A percentile compares a stretch with the other conserved stretches of the same genome.
phyloP scores from a whole-genome alignment of 2,113 vertebrate genomes.

The Emydura subglobosa region DNA sequence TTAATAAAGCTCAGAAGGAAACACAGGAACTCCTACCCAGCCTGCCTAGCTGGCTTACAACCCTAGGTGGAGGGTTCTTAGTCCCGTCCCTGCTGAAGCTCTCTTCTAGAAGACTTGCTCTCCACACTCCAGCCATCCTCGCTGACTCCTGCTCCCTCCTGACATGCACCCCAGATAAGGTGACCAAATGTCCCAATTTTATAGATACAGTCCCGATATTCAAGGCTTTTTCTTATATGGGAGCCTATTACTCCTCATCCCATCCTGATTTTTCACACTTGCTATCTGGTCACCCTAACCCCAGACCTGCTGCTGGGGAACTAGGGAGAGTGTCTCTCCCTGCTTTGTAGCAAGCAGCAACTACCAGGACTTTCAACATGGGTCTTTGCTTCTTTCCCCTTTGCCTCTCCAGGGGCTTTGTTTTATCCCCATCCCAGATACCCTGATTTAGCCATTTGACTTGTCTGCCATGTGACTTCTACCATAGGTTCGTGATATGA shows the following conservation, averaged over 20 bases:
- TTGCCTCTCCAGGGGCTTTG: neutral
- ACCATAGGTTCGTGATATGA: neutral
- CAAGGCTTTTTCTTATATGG: no score
- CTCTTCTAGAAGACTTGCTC: neutral
- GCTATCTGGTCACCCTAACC: no score
- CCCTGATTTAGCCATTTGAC: neutral
- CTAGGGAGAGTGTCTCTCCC: neutral
- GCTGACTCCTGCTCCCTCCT: neutral
- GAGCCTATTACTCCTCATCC: no score
- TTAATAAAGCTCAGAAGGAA: neutral
- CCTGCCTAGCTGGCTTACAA: neutral
- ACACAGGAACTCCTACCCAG: neutral
- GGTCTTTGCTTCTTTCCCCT: neutral
- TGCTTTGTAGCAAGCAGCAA: neutral
- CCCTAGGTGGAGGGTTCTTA: neutral
- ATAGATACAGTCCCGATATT: no score
- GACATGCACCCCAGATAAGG: no score
- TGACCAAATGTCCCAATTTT: no score
- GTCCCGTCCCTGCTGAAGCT: neutral
- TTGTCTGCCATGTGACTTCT: neutral
- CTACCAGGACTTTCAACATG: neutral
- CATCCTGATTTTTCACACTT: no score
- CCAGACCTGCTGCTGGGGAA: neutral
- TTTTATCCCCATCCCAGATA: neutral
- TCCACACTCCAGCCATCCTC: neutral